A percentile compares a stretch with the other conserved stretches of the same genome.
phyloP scores from a whole-genome alignment of 2,113 vertebrate genomes.

The Nematolebias whitei region DNA sequence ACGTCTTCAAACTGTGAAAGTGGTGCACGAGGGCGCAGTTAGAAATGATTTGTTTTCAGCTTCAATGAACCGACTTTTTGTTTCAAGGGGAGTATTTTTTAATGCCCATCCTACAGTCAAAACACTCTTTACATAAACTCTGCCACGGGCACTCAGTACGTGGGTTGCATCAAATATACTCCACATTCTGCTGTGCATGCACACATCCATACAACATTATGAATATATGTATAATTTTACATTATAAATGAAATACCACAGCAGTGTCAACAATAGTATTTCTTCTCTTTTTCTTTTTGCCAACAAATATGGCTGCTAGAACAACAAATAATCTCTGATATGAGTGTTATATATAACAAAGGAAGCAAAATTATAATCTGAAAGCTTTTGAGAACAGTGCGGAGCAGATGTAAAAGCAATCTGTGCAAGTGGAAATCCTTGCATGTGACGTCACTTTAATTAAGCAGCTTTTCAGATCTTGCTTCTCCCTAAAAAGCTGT shows the following conservation, averaged over 20 bases:
- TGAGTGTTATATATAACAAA: conserved; percentile 8
- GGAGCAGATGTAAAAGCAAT: conserved; percentile 19
- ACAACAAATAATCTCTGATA: conserved; percentile 9
- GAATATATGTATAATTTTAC: conserved; percentile 48
- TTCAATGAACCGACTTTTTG: conserved; percentile 19
- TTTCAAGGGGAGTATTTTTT: too few species aligned
- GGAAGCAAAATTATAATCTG: conserved; percentile 10
- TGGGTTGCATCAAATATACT: conserved; percentile 30
- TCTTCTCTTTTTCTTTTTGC: conserved; percentile 43
- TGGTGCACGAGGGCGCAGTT: conserved; percentile 21
- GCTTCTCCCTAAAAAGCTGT: conserved; percentile 15
- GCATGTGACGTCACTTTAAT: conserved; percentile 28
- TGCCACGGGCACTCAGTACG: conserved; percentile 30
- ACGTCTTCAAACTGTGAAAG: conserved; percentile 20
- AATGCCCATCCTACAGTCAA: conserved; percentile 32
- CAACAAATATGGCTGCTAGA: conserved; percentile 35
- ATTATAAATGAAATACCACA: conserved; percentile 43
- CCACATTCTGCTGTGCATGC: conserved; percentile 5
- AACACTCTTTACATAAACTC: conserved; percentile 53
- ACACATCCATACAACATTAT: conserved; percentile 6
- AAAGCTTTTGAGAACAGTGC: conserved; percentile 15
- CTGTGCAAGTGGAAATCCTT: background rate
- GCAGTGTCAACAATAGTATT: conserved; percentile 37
- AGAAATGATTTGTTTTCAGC: conserved; percentile 42
- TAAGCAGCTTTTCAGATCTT: background rate